Evolutionary conservation across 1,140 invertebrate genomes (phyloP).

Genomic region (Cecropterus lyciades): DNA sequence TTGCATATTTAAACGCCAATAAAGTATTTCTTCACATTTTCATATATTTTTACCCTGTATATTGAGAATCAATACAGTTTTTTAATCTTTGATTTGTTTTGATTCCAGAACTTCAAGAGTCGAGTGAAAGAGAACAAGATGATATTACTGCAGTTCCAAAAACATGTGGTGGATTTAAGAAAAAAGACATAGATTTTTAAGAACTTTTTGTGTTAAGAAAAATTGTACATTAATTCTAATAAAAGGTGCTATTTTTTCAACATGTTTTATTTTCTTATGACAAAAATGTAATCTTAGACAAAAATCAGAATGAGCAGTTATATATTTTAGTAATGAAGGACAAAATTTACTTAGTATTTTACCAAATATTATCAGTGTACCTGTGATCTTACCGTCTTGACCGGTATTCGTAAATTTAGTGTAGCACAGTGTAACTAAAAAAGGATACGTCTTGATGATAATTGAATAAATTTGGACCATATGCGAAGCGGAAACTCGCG

Average conservation of each 20-base stretch:
- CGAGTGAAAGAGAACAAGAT: slow-evolving; percentile 88
- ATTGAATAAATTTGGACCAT: slow-evolving; percentile 13
- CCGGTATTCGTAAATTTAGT: no score
- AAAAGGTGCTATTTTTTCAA: neutral
- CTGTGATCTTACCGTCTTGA: no score
- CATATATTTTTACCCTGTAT: no score
- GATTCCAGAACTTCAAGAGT: slow-evolving; percentile 87
- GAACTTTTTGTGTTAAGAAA: neutral
- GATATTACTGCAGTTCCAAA: slow-evolving; percentile 79
- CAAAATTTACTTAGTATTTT: no score
- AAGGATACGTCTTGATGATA: slow-evolving; percentile 7
- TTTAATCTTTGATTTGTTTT: no score
- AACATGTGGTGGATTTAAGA: slow-evolving; percentile 78
- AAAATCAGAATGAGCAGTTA: no score
- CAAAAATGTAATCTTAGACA: no score
- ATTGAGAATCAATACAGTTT: no score
- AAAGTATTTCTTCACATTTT: no score
- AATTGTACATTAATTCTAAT: neutral
- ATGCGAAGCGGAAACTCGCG: slow-evolving; percentile 57
- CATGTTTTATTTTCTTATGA: neutral
- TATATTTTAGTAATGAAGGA: no score
- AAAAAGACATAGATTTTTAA: slow-evolving; percentile 86
- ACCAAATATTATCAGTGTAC: no score
- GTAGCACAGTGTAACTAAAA: slow-evolving; percentile 3
- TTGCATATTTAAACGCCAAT: no score